phyloP scores from a whole-genome alignment of 1,140 invertebrate species.

The Bradynema listronoti region DNA sequence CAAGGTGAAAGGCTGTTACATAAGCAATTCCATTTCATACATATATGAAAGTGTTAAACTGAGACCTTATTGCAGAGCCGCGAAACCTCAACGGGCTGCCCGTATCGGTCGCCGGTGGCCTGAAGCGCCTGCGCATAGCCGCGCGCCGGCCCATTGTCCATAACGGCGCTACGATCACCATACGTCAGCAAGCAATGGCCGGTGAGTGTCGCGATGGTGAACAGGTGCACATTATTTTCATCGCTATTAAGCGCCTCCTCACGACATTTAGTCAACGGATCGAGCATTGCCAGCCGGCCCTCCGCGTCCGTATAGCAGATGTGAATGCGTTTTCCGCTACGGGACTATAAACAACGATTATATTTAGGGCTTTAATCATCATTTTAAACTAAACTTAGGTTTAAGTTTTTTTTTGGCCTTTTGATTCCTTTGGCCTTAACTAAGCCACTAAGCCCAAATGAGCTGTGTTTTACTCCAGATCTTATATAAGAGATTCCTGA shows the following conservation, averaged over 20 bases:
- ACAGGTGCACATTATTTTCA: constrained; percentile 72
- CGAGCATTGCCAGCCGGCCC: constrained; percentile 87
- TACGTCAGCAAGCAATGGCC: constrained; percentile 74
- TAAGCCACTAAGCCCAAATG: too few species aligned
- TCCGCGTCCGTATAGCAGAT: constrained; percentile 92
- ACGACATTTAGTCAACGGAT: constrained; percentile 70
- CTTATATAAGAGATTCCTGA: too few species aligned
- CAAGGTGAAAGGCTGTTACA: too few species aligned
- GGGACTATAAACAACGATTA: constrained; percentile 65
- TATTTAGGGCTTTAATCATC: too few species aligned
- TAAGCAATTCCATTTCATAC: too few species aligned
- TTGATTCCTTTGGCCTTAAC: too few species aligned
- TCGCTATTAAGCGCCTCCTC: constrained; percentile 63
- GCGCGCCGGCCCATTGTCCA: constrained; percentile 84
- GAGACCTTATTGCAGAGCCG: constrained; percentile 67
- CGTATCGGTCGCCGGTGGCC: constrained; percentile 69
- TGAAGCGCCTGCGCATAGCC: constrained; percentile 67
- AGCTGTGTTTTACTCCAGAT: too few species aligned
- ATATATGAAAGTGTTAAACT: too few species aligned
- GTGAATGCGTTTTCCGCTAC: constrained; percentile 74
- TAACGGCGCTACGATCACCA: constrained; percentile 65
- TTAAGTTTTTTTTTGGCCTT: too few species aligned
- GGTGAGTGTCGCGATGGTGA: constrained; percentile 88
- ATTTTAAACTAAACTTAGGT: too few species aligned
- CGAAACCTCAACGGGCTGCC: constrained; percentile 84